A percentile compares a stretch with the other conserved stretches of the same genome.
Conservation (phyloP, 2,113 vertebrate genomes). For the zebrafish (Danio rerio) region DNA sequence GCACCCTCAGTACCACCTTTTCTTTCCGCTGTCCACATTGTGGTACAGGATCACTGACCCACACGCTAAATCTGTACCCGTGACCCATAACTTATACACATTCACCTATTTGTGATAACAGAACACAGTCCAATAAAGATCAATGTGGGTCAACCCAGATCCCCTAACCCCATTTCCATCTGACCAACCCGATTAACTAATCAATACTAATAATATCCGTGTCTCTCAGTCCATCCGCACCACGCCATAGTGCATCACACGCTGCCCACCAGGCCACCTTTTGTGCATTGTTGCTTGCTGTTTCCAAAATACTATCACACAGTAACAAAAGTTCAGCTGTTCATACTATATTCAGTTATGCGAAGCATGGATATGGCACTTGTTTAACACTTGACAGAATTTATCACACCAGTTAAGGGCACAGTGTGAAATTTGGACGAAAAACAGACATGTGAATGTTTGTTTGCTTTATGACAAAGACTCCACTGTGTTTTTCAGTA, state of each 20-base stretch:
- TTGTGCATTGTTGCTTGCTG: background rate
- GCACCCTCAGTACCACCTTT: background rate
- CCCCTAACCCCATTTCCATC: background rate
- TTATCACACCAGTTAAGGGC: background rate
- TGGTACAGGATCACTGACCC: conserved; percentile 23
- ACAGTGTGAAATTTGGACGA: background rate
- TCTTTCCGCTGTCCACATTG: background rate
- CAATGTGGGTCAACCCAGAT: background rate
- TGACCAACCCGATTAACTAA: background rate
- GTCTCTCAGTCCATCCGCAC: background rate
- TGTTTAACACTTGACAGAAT: background rate
- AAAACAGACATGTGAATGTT: background rate
- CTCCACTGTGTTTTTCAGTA: conserved; percentile 20
- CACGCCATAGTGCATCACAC: background rate
- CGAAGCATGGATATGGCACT: background rate
- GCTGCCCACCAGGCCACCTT: background rate
- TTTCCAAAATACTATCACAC: too few species aligned
- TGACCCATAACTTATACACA: conserved; percentile 19
- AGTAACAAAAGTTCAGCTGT: background rate
- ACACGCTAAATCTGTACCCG: conserved; percentile 25
- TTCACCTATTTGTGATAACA: background rate
- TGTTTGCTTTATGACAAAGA: conserved; percentile 6
- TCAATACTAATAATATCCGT: conserved; percentile 11
- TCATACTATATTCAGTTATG: background rate
- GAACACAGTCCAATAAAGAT: background rate